Evolutionary conservation across 2,797 vertebrate genomes (phyloP).

Genomic region (Aselliscus stoliczkanus): DNA sequence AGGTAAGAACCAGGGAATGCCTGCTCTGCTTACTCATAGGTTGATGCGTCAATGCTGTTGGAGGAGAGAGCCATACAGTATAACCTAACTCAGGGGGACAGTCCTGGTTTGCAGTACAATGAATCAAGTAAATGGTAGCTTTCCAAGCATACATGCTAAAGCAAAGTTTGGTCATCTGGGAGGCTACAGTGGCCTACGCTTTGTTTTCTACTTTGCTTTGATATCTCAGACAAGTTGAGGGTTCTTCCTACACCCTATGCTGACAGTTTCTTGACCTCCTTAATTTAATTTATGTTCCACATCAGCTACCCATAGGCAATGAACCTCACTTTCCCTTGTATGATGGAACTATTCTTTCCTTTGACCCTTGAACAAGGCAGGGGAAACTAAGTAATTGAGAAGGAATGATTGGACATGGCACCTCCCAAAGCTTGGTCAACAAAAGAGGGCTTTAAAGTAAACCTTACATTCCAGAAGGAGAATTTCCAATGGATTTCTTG

Average conservation of each 20-base stretch:
- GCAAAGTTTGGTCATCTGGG: not conserved
- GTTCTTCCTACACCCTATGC: not conserved
- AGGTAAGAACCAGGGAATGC: not conserved
- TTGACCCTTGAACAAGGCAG: not conserved
- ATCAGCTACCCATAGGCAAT: not conserved
- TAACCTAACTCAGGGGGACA: not conserved
- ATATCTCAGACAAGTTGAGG: not conserved
- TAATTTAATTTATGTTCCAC: not conserved
- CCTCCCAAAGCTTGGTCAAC: not conserved
- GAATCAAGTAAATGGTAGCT: not conserved
- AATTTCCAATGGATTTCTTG: not conserved
- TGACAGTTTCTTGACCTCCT: not conserved
- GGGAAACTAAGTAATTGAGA: not conserved
- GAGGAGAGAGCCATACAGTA: not conserved
- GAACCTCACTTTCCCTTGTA: not conserved
- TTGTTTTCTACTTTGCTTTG: not conserved
- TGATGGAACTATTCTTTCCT: not conserved
- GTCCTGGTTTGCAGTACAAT: not conserved
- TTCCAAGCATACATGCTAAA: not conserved
- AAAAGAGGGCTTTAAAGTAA: not conserved
- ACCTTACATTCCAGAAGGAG: not conserved
- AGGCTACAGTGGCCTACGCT: not conserved
- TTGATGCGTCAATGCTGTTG: not conserved
- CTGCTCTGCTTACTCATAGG: not conserved
- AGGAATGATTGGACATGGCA: not conserved